phyloP scores from a whole-genome alignment of 1,140 invertebrate genomes.

The Drosophila varians region DNA sequence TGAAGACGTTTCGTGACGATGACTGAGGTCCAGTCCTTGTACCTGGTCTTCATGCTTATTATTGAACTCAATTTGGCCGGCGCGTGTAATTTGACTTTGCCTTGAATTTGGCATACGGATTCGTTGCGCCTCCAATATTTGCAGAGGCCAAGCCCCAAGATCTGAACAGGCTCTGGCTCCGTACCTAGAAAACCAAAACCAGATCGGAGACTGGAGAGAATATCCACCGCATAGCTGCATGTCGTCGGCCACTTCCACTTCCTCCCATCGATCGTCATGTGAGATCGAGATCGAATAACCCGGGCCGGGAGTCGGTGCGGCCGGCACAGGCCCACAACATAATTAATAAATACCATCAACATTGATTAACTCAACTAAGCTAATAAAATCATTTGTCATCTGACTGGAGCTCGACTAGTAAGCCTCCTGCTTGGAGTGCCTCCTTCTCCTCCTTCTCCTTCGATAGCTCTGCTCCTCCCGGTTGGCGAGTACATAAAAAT shows the following conservation, averaged over 20 bases:
- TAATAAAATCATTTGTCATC: constrained; percentile 83
- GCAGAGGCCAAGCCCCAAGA: constrained; percentile 35
- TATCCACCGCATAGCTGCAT: constrained; percentile 45
- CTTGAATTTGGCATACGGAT: constrained; percentile 78
- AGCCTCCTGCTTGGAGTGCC: constrained; percentile 32
- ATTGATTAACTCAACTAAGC: constrained; percentile 82
- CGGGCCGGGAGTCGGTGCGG: constrained; percentile 3
- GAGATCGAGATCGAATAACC: constrained; percentile 67
- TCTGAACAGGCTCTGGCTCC: constrained; percentile 4
- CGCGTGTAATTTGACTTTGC: constrained; percentile 79
- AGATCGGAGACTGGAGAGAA: constrained; percentile 13
- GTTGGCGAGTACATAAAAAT: constrained; percentile 75
- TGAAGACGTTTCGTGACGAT: constrained; percentile 82
- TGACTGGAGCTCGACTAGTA: constrained; percentile 76
- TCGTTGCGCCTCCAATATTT: constrained; percentile 72
- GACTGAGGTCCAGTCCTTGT: constrained; percentile 59
- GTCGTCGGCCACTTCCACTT: constrained; percentile 51
- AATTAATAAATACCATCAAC: constrained; percentile 83
- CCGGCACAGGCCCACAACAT: constrained; percentile 64
- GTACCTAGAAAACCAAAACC: constrained; percentile 38
- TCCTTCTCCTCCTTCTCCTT: constrained; percentile 3
- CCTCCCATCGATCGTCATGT: constrained; percentile 53
- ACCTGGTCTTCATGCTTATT: constrained; percentile 71
- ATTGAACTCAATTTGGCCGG: constrained; percentile 78
- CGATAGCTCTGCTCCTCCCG: constrained; percentile 24